Evolutionary conservation across 2,888 invertebrate species (phyloP), one percentile per base, ranked within the genome.

Genomic region (Drosophila neoperkinsi): DNA sequence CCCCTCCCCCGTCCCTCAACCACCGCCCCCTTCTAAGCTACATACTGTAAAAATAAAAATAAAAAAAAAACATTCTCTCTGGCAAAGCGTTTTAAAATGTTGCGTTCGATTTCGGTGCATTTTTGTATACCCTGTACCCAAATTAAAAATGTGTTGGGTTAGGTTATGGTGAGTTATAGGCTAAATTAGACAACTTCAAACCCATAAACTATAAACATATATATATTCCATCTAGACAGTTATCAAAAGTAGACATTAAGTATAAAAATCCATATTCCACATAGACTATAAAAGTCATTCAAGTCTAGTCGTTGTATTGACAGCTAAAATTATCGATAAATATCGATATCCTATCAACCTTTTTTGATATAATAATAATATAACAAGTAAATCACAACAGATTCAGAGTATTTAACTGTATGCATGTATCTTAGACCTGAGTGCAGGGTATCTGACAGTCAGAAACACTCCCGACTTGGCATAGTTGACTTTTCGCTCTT

Each of bases 41-140:
- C 46, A 28, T 1, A 16, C 46, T 46, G 9, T 16, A 16, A 18
- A 36, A 36, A 36, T 6, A 3, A 21, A 13, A 43, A n/a, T n/a
- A n/a, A n/a, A n/a, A 3, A 46, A 46, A 43, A 21, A 13, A 36
- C 25, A 64, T 72, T 55, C 72, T 57, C 72, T 71, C 64, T 53
- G 51, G 50, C 71, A 62, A 68, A 73, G 52, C 73, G 21, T 74
- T 77, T 68, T 55, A 62, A 58, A 77, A 74, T 74, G 67, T 63
- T 71, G 77, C 56, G 18, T 50, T 50, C 57, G 52, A 62, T 71
- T 74, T 60, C 50, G 52, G 55, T 61, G 56, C 43, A 59, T 56
- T 61, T 52, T 33, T 28, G 56, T 3, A n/a, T 56, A 56, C 28
- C 56, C 56, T n/a, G 4, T n/a, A 18, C 46, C 2, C 9, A 16